Evolutionary conservation across 2,797 vertebrate species (phyloP), one percentile per base, ranked within the genome.

Genomic region (Gadopsis bispinosus): DNA sequence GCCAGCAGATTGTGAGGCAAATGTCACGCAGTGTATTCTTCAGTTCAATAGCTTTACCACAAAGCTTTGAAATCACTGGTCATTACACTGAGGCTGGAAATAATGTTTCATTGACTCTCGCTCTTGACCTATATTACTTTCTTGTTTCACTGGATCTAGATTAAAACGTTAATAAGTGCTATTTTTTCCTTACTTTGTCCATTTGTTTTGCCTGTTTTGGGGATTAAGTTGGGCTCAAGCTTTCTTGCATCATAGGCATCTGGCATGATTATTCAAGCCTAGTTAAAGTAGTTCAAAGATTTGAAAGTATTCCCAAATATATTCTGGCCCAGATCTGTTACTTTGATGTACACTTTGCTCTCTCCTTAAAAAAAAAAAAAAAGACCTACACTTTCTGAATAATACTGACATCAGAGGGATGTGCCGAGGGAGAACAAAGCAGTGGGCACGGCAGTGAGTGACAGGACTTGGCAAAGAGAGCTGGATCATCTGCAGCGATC

Each of bases 401-500:
- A 84, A 83, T 54, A 61, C 77, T 77, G 85, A 87, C 85, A 89
- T 79, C 85, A 88, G 82, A 87, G 69, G 82, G 70, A 80, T 48
- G 9, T 65, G 78, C 78, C 53, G 87, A 90, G 79, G 80, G 69
- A 77, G 83, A 90, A 90, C 88, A 86, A 84, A 89, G 83, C 86
- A 73, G 86, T 81, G 86, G 83, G 77, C 78, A 90, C 53, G 79
- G 83, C 84, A 74, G 59, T 88, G 87, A 91, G 79, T 92, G 91
- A 90, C 90, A 87, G 83, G 68, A 83, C 77, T 91, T 91, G 92
- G 91, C 90, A 89, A 56, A 59, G 64, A 68, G 80, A 83, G 76
- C 60, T 78, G 88, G 70, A 83, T 89, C 90, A 89, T 91, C 77
- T 85, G 85, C 73, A 90, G 83, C 91, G 88, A 93, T 92, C 89